phyloP scores from a whole-genome alignment of 64 coral and sea anemone genomes.

The Porites australiensis region DNA sequence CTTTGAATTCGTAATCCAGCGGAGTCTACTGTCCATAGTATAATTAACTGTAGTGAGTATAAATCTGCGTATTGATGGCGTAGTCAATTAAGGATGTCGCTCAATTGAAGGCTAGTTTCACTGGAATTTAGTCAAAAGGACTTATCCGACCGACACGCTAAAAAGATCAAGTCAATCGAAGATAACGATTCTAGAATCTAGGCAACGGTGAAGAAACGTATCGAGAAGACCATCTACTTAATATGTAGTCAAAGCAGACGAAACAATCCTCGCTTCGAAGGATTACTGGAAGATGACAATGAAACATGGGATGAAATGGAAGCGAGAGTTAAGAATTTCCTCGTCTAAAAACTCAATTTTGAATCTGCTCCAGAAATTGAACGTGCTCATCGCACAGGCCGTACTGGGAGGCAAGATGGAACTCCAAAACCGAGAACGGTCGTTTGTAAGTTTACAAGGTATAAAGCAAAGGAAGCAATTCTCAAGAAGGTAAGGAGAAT shows the following conservation, averaged over 20 bases:
- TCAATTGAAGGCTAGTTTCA: neutral
- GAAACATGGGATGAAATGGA: neutral
- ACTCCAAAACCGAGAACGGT: neutral
- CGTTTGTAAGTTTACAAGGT: neutral
- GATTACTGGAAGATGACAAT: slow-evolving; percentile 6
- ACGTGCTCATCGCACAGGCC: neutral
- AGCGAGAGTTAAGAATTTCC: neutral
- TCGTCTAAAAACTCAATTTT: neutral
- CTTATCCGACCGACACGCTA: neutral
- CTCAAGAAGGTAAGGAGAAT: neutral
- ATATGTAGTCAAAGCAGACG: too few relatives aligned
- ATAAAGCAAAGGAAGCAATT: neutral
- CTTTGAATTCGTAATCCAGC: too few relatives aligned
- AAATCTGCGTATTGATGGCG: too few relatives aligned
- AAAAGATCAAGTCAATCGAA: neutral
- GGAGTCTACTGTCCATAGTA: too few relatives aligned
- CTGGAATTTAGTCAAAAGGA: neutral
- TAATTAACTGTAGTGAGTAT: too few relatives aligned
- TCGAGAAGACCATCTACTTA: neutral
- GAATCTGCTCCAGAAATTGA: neutral
- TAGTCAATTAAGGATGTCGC: too few relatives aligned
- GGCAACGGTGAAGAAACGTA: neutral
- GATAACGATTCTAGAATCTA: neutral
- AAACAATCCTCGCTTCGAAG: neutral
- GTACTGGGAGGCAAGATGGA: neutral